Evolutionary conservation across 2,888 invertebrate species (phyloP).

Genomic region (Acronicta psi): DNA sequence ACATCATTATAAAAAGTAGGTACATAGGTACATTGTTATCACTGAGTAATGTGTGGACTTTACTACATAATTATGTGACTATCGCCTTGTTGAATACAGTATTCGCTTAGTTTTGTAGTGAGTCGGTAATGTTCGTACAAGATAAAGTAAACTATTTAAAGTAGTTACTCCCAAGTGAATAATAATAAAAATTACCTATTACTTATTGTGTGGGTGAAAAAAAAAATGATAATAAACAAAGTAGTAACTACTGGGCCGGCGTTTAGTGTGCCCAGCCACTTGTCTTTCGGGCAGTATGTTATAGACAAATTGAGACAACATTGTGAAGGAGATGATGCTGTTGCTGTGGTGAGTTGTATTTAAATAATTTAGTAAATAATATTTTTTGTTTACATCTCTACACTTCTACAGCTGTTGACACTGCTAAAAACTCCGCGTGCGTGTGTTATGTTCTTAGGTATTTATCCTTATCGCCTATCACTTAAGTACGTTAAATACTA

Average conservation of each 20-base stretch:
- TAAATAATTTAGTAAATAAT: no score
- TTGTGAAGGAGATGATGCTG: constrained; percentile 52
- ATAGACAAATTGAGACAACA: constrained; percentile 67
- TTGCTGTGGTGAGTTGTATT: constrained; percentile 67
- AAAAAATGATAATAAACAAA: constrained; percentile 69
- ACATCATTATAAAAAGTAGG: no score
- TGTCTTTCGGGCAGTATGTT: constrained; percentile 72
- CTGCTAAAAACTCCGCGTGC: no score
- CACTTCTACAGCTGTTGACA: no score
- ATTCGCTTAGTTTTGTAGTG: constrained; percentile 13
- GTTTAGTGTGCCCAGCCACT: constrained; percentile 68
- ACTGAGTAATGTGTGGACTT: no score
- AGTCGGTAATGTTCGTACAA: constrained; percentile 16
- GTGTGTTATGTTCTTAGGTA: no score
- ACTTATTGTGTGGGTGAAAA: neutral
- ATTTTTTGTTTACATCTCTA: neutral
- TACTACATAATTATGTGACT: neutral
- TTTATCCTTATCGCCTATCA: no score
- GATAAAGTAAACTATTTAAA: no score
- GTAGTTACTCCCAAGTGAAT: no score
- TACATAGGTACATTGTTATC: no score
- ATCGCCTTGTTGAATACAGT: constrained; percentile 29
- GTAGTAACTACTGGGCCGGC: constrained; percentile 71
- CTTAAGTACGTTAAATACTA: no score
- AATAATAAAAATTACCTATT: neutral